A percentile compares a stretch with the other conserved stretches of the same genome.
These are phyloP conservation scores for Macrophya alboannulata DNA, from an alignment of 2,888 invertebrate genomes.

Conservation along the genomic window DNA sequence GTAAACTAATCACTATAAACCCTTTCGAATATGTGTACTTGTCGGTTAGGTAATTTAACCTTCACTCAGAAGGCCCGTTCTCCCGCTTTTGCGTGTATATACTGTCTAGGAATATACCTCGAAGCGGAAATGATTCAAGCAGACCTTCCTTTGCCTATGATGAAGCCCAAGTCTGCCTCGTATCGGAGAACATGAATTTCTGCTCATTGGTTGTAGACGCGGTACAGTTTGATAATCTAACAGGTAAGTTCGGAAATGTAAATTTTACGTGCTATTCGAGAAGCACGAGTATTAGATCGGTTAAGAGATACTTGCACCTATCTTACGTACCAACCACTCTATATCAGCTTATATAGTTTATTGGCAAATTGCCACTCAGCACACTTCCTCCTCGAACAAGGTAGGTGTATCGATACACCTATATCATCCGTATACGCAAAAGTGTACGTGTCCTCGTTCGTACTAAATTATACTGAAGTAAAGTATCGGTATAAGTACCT, in stretches of 20 bases:
- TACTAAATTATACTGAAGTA: neutral
- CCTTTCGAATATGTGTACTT: neutral
- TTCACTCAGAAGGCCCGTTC: neutral
- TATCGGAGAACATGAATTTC: conserved; percentile 16
- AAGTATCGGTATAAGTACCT: neutral
- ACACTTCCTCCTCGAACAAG: neutral
- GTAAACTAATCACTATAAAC: neutral
- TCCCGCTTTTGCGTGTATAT: neutral
- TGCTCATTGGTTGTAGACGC: neutral
- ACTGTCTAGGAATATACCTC: neutral
- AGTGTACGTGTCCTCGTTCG: neutral
- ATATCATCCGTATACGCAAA: neutral
- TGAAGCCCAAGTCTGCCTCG: neutral
- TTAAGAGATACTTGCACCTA: conserved; percentile 9
- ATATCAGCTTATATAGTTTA: conserved; percentile 36
- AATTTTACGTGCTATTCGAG: neutral
- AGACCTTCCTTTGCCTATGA: conserved; percentile 36
- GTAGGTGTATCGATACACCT: neutral
- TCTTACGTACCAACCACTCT: conserved; percentile 5
- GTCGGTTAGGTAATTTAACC: conserved; percentile 25
- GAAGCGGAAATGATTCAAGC: conserved; percentile 31
- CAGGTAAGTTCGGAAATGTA: conserved; percentile 25
- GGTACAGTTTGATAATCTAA: conserved; percentile 44
- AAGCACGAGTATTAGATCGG: conserved; percentile 29
- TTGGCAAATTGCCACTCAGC: conserved; percentile 25